Evolutionary conservation across 2,888 invertebrate species (phyloP).

Genomic region (Subacronicta megacephala): DNA sequence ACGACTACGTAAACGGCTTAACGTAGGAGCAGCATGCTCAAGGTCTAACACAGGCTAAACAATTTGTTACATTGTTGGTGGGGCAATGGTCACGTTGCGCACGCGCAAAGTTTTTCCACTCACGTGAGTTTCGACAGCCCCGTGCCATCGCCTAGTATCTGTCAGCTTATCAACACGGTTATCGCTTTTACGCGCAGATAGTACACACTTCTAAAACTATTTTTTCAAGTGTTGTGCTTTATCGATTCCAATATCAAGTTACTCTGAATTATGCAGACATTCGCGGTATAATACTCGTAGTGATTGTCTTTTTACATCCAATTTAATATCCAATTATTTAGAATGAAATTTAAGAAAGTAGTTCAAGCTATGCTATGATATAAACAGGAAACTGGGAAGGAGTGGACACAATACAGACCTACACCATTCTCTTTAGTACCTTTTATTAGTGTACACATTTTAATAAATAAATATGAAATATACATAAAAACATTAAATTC

Average conservation of each 20-base stretch:
- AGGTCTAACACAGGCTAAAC: conserved; percentile 65
- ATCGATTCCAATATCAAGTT: conserved; percentile 16
- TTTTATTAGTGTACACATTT: too few relatives aligned
- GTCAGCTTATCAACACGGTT: conserved; percentile 52
- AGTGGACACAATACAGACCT: too few relatives aligned
- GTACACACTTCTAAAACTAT: conserved; percentile 47
- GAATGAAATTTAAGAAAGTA: too few relatives aligned
- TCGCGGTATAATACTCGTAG: too few relatives aligned
- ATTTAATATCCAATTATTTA: too few relatives aligned
- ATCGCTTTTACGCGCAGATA: conserved; percentile 64
- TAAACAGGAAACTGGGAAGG: too few relatives aligned
- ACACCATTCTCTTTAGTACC: too few relatives aligned
- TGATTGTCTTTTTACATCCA: too few relatives aligned
- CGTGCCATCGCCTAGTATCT: conserved; percentile 43
- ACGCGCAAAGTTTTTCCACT: conserved; percentile 65
- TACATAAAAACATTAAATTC: too few relatives aligned
- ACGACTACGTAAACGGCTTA: conserved; percentile 42
- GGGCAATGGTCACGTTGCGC: conserved; percentile 69
- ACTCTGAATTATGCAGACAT: too few relatives aligned
- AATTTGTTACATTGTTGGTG: conserved; percentile 55
- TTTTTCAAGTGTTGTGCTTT: conserved; percentile 21
- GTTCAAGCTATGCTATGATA: too few relatives aligned
- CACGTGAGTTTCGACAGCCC: conserved; percentile 68
- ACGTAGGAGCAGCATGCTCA: conserved; percentile 51
- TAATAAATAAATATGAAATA: too few relatives aligned